These are phyloP conservation scores for Autographa pulchrina DNA, from an alignment of 2,888 invertebrate genomes.

Conservation along the genomic window DNA sequence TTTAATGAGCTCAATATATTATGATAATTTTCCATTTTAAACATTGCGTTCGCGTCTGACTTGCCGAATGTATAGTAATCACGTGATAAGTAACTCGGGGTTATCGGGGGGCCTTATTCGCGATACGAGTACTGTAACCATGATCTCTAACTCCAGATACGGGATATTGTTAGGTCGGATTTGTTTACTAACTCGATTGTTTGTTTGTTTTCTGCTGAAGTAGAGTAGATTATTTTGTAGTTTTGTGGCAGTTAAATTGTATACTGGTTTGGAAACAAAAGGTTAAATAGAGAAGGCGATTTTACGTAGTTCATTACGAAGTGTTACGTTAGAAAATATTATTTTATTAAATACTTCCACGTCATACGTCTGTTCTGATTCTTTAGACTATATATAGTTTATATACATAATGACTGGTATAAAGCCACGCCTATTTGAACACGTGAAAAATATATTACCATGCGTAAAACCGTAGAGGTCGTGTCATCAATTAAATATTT, in stretches of 20 bases:
- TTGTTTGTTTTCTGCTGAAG: not conserved
- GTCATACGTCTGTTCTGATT: not conserved
- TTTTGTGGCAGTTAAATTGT: not conserved
- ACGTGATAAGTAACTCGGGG: conserved; percentile 86
- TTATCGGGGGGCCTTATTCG: conserved; percentile 83
- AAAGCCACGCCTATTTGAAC: conserved; percentile 2
- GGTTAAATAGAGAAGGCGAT: not conserved
- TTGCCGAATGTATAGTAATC: conserved; percentile 77
- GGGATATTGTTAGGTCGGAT: conserved; percentile 19
- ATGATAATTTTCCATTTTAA: conserved; percentile 56
- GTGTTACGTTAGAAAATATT: not conserved
- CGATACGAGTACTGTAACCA: conserved; percentile 71
- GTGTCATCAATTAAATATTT: conserved; percentile 9
- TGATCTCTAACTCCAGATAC: conserved; percentile 48
- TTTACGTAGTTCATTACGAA: not conserved
- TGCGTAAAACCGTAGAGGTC: not conserved
- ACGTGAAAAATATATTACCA: conserved; percentile 19
- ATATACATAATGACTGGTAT: not conserved
- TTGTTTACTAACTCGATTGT: conserved; percentile 14
- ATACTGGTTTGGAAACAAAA: not conserved
- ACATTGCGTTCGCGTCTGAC: conserved; percentile 54
- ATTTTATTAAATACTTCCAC: conserved; percentile 2
- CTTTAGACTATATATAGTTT: not conserved
- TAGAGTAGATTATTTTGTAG: not conserved
- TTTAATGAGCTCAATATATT: conserved; percentile 44